Evolutionary conservation across 2,888 invertebrate genomes (phyloP).

Genomic region (Phasia obesa): DNA sequence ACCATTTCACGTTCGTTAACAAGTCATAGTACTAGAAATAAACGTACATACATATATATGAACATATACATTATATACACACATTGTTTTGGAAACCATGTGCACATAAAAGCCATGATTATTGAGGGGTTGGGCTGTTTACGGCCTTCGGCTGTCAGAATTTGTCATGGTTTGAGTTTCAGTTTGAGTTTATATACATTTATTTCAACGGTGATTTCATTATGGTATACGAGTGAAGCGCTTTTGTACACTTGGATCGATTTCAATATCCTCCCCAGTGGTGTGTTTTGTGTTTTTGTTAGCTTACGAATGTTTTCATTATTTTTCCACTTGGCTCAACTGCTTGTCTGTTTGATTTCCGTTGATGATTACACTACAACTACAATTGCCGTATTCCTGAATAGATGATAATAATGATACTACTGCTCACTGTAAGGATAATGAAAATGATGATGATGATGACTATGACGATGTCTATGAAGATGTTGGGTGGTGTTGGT

Average conservation of each 20-base stretch:
- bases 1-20: constrained; percentile 61
- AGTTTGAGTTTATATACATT: constrained; percentile 40
- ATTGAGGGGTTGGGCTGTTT: constrained; percentile 55
- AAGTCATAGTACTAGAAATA: constrained; percentile 55
- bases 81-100: constrained; percentile 61
- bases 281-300: constrained; percentile 60
- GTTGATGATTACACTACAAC: constrained; percentile 74
- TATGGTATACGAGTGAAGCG: constrained; percentile 53
- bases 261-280: constrained; percentile 76
- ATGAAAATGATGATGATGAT: constrained; percentile 41
- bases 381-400: constrained; percentile 56
- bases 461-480: constrained; percentile 2
- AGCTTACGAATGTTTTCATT: constrained; percentile 80
- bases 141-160: constrained; percentile 65
- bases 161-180: constrained; percentile 49
- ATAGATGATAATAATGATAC: constrained; percentile 39
- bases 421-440: constrained; percentile 16
- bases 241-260: constrained; percentile 75
- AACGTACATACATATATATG: constrained; percentile 6
- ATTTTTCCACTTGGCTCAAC: constrained; percentile 81
- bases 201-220: constrained; percentile 62
- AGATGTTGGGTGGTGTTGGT: constrained; percentile 28
- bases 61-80: not conserved
- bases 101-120: constrained; percentile 57
- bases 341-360: constrained; percentile 81